Evolutionary conservation across 35 echinoderm and acorn worm species (phyloP).

Genomic region (Ophioderma brevispina): DNA sequence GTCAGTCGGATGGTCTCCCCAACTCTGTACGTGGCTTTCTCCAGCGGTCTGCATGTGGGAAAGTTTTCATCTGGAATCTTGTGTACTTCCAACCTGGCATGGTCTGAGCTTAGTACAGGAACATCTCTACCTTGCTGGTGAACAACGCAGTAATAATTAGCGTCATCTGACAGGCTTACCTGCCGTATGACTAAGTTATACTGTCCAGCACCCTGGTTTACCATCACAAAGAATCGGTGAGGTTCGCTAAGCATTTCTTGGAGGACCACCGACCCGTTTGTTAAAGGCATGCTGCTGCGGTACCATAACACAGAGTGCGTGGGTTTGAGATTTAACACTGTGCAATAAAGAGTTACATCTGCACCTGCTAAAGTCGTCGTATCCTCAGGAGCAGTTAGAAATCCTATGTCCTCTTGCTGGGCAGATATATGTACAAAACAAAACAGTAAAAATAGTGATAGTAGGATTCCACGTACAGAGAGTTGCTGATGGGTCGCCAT

Average conservation of each 20-base stretch:
- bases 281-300: conserved; percentile 21
- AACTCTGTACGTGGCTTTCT: conserved; percentile 40
- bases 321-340: conserved; percentile 23
- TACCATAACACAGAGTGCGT: conserved; percentile 58
- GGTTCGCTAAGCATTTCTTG: neutral
- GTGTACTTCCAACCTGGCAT: conserved; percentile 70
- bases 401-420: neutral
- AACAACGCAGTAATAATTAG: conserved; percentile 57
- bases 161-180: conserved; percentile 67
- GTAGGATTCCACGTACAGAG: neutral
- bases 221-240: conserved; percentile 15
- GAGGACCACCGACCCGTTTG: conserved; percentile 7
- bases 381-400: conserved; percentile 15
- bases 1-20: conserved; percentile 55
- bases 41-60: conserved; percentile 58
- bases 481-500: neutral
- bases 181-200: conserved; percentile 72
- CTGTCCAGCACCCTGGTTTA: conserved; percentile 44
- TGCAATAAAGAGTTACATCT: conserved; percentile 53
- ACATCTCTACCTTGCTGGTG: neutral
- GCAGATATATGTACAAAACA: neutral
- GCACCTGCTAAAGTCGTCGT: conserved; percentile 24
- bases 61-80: conserved; percentile 53
- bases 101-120: conserved; percentile 24
- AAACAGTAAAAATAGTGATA: neutral